These are phyloP conservation scores for Acyrthosiphon pisum DNA, from an alignment of 1,140 invertebrate genomes.

Conservation along the genomic window DNA sequence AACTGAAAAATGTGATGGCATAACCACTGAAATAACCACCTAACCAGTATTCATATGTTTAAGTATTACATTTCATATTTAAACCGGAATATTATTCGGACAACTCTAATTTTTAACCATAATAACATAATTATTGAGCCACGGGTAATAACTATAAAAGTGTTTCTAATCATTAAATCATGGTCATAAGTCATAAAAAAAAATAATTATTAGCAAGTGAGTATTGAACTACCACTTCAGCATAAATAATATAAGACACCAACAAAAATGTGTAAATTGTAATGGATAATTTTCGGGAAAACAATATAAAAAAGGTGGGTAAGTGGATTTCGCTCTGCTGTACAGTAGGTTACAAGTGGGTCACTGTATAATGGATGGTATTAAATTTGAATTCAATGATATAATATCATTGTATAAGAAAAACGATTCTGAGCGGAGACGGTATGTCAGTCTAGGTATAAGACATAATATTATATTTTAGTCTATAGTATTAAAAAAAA, in stretches of 20 bases:
- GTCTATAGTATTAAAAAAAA: no score
- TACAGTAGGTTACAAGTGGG: no score
- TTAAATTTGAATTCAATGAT: no score
- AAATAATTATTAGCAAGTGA: background rate
- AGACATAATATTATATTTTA: no score
- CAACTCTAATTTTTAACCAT: background rate
- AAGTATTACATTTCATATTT: background rate
- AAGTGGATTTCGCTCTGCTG: no score
- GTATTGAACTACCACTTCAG: background rate
- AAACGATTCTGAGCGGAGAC: no score
- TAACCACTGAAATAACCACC: background rate
- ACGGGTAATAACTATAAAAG: background rate
- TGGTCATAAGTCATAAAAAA: background rate
- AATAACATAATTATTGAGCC: background rate
- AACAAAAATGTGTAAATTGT: background rate
- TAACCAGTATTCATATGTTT: background rate
- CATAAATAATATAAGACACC: background rate
- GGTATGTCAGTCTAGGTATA: no score
- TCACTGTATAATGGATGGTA: no score
- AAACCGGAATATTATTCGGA: background rate
- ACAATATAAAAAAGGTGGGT: no score
- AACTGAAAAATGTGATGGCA: background rate
- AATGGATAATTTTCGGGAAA: background rate
- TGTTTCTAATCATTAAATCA: background rate
- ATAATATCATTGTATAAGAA: no score